Conservation (phyloP, 2,113 vertebrate genomes). For the Notothenia coriiceps region DNA sequence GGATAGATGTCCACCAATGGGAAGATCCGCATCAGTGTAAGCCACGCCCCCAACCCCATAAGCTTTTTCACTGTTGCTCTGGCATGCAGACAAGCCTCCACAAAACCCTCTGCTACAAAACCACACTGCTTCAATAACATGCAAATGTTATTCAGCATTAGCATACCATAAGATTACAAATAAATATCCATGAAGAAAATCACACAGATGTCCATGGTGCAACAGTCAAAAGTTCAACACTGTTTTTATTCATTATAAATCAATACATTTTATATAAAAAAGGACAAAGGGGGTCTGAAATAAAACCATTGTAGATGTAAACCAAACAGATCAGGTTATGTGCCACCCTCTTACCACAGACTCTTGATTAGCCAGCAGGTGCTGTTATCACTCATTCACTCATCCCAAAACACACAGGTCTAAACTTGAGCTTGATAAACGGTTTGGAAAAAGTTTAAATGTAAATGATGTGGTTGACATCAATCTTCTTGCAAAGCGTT, state of each 20-base stretch:
- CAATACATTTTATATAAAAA: conserved; percentile 86
- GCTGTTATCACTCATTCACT: conserved; percentile 59
- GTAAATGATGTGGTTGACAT: conserved; percentile 61
- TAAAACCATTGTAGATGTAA: conserved; percentile 80
- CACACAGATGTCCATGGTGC: conserved; percentile 25
- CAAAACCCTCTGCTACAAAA: conserved; percentile 1
- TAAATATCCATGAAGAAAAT: background rate
- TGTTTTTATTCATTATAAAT: conserved; percentile 87
- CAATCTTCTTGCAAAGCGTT: conserved; percentile 72
- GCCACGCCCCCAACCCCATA: conserved; percentile 61
- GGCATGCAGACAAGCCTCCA: conserved; percentile 6
- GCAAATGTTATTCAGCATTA: background rate
- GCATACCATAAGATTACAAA: background rate
- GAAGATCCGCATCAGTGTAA: background rate
- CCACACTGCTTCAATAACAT: background rate
- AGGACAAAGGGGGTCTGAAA: conserved; percentile 76
- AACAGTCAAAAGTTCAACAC: conserved; percentile 81
- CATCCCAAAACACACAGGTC: conserved; percentile 50
- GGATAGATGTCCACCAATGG: conserved; percentile 78
- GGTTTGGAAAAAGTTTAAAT: conserved; percentile 55
- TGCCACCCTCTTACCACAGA: conserved; percentile 58
- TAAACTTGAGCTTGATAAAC: conserved; percentile 53
- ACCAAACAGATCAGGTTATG: conserved; percentile 74
- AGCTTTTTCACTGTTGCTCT: conserved; percentile 8
- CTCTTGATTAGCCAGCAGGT: conserved; percentile 57